Evolutionary conservation across 92 coral and sea anemone genomes (phyloP).

Genomic region (Pocillopora meandrina): DNA sequence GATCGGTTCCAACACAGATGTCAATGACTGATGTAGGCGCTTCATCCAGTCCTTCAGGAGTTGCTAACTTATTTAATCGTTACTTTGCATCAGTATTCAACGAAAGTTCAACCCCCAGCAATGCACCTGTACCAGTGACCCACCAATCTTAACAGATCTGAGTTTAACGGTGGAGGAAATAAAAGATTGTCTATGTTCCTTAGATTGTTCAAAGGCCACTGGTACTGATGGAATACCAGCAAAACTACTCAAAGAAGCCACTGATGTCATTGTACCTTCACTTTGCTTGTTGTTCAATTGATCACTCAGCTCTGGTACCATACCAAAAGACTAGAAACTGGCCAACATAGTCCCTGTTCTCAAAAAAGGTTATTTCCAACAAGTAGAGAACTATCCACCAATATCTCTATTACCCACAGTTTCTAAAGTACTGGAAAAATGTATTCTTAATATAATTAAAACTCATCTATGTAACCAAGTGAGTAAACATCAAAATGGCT

Average conservation of each 20-base stretch:
- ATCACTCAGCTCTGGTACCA: constrained; percentile 44
- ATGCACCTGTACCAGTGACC: no score
- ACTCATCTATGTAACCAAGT: neutral
- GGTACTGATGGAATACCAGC: constrained; percentile 42
- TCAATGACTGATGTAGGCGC: constrained; percentile 27
- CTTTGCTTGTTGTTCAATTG: constrained; percentile 30
- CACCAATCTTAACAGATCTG: neutral
- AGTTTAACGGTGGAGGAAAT: constrained; percentile 17
- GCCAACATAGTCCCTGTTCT: constrained; percentile 61
- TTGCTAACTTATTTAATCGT: constrained; percentile 14
- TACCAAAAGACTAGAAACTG: constrained; percentile 58
- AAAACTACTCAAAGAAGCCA: constrained; percentile 47
- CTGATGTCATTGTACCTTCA: constrained; percentile 36
- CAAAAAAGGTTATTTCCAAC: constrained; percentile 48
- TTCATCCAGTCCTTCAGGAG: neutral
- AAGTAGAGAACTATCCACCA: constrained; percentile 66
- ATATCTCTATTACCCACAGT: constrained; percentile 48
- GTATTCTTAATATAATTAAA: neutral
- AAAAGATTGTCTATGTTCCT: neutral
- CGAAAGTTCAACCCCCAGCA: no score
- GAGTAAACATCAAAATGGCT: constrained; percentile 34
- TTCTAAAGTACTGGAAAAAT: constrained; percentile 57
- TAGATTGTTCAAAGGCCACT: constrained; percentile 36
- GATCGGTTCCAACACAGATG: constrained; percentile 28
- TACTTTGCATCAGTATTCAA: constrained; percentile 26